Base-by-base conservation (phyloP, 2,113 vertebrate species). In the Myiagra hebetior region DNA sequence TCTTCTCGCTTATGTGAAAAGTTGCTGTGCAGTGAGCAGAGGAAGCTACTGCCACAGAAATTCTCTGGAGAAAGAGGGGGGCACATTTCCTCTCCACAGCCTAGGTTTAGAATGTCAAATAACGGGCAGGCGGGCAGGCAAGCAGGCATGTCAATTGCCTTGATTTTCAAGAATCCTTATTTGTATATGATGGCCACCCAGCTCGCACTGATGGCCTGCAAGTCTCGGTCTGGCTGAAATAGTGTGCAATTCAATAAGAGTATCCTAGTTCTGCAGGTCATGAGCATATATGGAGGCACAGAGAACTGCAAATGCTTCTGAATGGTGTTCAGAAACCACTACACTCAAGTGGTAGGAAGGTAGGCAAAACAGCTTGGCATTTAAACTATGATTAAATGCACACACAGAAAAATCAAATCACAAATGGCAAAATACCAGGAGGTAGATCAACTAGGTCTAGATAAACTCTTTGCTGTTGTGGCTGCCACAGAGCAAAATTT, bases 11-110 rank as follows among this genome's bases (percentile, higher is more conserved):
- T 52, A 53, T 39, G 24, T 80, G 85, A 55, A 75, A 81, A 46
- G 17, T 70, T 72, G 46, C 52, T 68, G 15, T 35, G 62, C 84
- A 56, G 49, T 46, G 75, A 75, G 47, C 65, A 85, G 62, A 41
- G 64, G 74, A 90, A 78, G 35, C 15, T 93, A 67, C 56, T 84
- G 70, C 47, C 22, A 15, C 24, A 80, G 63, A 69, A 91, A 78
- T 55, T 56, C 39, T 83, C 20, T n/a, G 85, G 87, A 92, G 68
- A 67, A 72, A 42, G 7, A 67, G 39, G 20, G 56, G 57, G 37
- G 21, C 21, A 47, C 21, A 12, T 57, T 80, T 92, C 24, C 30
- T 91, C 22, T 85, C 27, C 33, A 57, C 22, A 87, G 49, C 7
- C 41, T 46, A 10, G 30, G n/a, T 77, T 87, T 72, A 74, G 30